Base-by-base conservation (phyloP, 2,888 invertebrate genomes). In the Trissoscelio sp. region DNA sequence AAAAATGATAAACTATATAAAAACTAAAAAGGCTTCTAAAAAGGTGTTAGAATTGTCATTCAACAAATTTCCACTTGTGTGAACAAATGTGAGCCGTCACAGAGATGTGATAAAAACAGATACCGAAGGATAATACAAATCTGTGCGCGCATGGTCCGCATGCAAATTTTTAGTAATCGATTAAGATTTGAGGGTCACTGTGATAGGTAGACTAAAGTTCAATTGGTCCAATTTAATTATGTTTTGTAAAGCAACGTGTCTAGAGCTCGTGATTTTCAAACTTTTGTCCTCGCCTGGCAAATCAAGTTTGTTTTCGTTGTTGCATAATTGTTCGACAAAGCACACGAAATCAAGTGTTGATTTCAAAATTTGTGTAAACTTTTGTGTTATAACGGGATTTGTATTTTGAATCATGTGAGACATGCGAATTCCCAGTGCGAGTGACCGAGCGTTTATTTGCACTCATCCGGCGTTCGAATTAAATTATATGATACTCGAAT, bases 181-280 rank as follows among this genome's bases (percentile, higher is more conserved):
- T 82, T 83, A 72, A 86, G 80, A 81, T 67, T 79, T 62, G 81
- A 84, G 87, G 84, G 84, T 86, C 88, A 88, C 88, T 89, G 89
- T 89, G 89, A 89, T 89, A 89, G 88, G 83, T 86, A 86, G 84
- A 83, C 83, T 80, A 83, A 85, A 70, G 74, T 84, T 81, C 60
- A 82, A 85, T 75, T 81, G 62, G 67, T 82, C 42, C 42, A 83
- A 81, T 78, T 85, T 86, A n/a, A n/a, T n/a, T n/a, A 37, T 34
- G 20, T 20, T 46, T 74, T 46, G 34, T 46, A 20, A 31, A 83
- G 77, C 53, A n/a, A n/a, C 34, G 79, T 44, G 57, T 86, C 85
- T 84, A 74, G 28, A 51, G 44, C 12, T 28, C 46, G 20, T 24
- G 34, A 11, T n/a, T 55, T 31, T 28, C 2, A 64, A 34, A 24